Conservation (phyloP, 2,797 vertebrate genomes). For the Tolypeutes matacus region DNA sequence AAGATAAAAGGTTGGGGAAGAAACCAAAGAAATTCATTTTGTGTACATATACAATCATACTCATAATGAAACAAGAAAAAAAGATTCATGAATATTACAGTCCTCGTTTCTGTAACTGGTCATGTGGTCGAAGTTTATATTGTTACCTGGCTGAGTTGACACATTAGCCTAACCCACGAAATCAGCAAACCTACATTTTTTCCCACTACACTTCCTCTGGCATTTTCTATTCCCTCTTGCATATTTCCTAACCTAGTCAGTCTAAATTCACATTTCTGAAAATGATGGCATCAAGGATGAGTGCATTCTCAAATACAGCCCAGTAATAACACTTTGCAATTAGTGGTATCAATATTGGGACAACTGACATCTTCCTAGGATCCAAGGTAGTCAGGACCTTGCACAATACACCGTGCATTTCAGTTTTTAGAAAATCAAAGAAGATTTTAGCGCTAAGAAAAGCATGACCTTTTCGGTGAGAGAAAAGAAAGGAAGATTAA, state of each 20-base stretch:
- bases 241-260: neutral
- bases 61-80: too few relatives aligned
- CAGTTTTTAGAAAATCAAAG: neutral
- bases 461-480: neutral
- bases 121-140: too few relatives aligned
- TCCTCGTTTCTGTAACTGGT: too few relatives aligned
- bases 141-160: too few relatives aligned
- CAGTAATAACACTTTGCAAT: too few relatives aligned
- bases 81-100: too few relatives aligned
- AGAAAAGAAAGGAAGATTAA: neutral
- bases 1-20: too few relatives aligned
- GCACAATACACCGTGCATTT: neutral
- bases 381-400: neutral
- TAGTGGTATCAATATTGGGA: neutral
- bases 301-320: neutral
- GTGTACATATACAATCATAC: too few relatives aligned
- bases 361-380: neutral
- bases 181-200: neutral
- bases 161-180: too few relatives aligned
- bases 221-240: neutral
- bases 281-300: neutral
- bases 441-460: neutral
- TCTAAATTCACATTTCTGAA: slow-evolving; percentile 27
- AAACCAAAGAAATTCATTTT: too few relatives aligned
- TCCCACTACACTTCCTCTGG: neutral